Conservation (phyloP, 1,140 invertebrate species). For the Bombus soroeensis region DNA sequence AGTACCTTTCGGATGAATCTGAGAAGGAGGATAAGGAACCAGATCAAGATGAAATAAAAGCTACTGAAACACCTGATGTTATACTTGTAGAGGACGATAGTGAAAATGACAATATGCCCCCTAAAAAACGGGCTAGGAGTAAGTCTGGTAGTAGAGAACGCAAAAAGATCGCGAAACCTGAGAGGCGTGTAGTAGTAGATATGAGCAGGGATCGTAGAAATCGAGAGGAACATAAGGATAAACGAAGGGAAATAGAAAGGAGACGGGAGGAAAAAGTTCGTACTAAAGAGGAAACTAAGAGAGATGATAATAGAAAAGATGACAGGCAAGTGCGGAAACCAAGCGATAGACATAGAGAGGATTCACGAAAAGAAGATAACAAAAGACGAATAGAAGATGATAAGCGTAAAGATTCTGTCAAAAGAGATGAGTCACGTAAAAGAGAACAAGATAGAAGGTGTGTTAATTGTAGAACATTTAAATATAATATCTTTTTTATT, state of each 20-base stretch:
- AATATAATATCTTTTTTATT: background rate
- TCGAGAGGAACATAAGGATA: slow-evolving; percentile 75
- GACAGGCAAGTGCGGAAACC: slow-evolving; percentile 73
- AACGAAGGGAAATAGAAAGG: slow-evolving; percentile 73
- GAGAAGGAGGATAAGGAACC: slow-evolving; percentile 75
- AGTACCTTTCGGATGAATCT: slow-evolving; percentile 80
- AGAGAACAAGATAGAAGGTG: slow-evolving; percentile 78
- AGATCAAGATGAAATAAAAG: slow-evolving; percentile 63
- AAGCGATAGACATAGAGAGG: slow-evolving; percentile 77
- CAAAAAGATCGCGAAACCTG: slow-evolving; percentile 75
- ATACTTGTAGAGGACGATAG: slow-evolving; percentile 81
- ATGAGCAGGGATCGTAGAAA: slow-evolving; percentile 77
- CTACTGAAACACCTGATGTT: slow-evolving; percentile 75
- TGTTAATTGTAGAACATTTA: slow-evolving; percentile 13
- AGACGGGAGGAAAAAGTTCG: slow-evolving; percentile 73
- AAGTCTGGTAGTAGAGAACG: slow-evolving; percentile 74
- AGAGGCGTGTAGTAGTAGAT: slow-evolving; percentile 79
- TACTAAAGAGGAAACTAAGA: slow-evolving; percentile 71
- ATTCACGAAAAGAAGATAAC: slow-evolving; percentile 77
- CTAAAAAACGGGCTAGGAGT: slow-evolving; percentile 75
- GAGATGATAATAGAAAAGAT: slow-evolving; percentile 80
- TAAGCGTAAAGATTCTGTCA: slow-evolving; percentile 71
- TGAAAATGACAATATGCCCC: slow-evolving; percentile 68
- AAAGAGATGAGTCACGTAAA: slow-evolving; percentile 75
- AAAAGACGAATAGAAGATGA: slow-evolving; percentile 77